A percentile compares a stretch with the other conserved stretches of the same genome.
phyloP scores from a whole-genome alignment of 2,113 vertebrate species.

The Noturus placidus region DNA sequence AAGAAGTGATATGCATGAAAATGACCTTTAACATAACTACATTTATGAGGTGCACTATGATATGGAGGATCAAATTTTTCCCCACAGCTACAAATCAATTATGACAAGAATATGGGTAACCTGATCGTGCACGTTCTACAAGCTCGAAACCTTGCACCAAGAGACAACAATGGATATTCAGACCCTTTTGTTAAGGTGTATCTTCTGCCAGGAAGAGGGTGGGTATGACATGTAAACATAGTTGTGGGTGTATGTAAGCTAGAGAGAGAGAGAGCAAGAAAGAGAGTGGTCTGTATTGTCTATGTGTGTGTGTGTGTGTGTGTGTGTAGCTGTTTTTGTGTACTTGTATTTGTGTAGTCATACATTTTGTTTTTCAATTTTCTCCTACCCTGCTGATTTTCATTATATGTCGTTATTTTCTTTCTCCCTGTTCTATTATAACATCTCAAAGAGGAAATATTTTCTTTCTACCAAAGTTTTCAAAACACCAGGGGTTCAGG shows the following conservation, averaged over 20 bases:
- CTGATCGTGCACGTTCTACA: constrained; percentile 96
- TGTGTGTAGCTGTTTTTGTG: constrained; percentile 15
- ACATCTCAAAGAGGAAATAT: not conserved
- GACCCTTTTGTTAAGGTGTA: constrained; percentile 99
- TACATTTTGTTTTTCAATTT: not conserved
- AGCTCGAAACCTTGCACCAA: constrained; percentile 89
- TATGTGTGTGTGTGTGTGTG: not conserved
- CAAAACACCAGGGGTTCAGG: not conserved
- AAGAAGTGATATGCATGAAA: not conserved
- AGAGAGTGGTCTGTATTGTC: not conserved
- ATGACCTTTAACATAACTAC: not conserved
- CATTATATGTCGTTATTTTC: not conserved
- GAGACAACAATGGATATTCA: constrained; percentile 95
- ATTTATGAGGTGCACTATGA: constrained; percentile 20
- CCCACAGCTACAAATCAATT: constrained; percentile 94
- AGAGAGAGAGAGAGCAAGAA: not conserved
- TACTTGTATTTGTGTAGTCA: constrained; percentile 9
- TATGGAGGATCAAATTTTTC: constrained; percentile 2
- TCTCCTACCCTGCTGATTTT: constrained; percentile 17
- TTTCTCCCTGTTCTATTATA: not conserved
- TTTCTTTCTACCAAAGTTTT: not conserved
- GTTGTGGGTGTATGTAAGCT: constrained; percentile 32
- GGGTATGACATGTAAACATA: constrained; percentile 67
- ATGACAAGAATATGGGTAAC: constrained; percentile 94
- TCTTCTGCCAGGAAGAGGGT: constrained; percentile 98